phyloP scores from a whole-genome alignment of 64 coral and sea anemone species.

The Acropora tenuis region DNA sequence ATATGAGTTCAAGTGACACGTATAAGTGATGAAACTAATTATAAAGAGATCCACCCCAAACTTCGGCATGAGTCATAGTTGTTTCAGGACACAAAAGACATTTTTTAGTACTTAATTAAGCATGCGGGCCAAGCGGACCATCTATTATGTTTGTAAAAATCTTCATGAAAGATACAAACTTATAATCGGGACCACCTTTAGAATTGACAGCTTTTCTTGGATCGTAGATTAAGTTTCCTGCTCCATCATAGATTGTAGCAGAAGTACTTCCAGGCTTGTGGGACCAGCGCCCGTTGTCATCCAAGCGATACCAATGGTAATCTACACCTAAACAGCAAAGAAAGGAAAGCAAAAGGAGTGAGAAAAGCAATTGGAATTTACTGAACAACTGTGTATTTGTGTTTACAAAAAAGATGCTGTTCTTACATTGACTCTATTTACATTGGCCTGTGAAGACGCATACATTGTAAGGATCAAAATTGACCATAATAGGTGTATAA shows the following conservation, averaged over 20 bases:
- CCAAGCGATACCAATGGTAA: constrained; percentile 44
- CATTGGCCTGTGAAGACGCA: not conserved
- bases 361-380: not conserved
- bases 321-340: not conserved
- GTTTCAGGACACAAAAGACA: too few relatives aligned
- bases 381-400: not conserved
- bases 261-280: not conserved
- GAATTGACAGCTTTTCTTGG: constrained; percentile 8
- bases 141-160: constrained; percentile 28
- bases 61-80: too few relatives aligned
- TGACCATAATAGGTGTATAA: not conserved
- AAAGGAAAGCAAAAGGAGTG: not conserved
- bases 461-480: not conserved
- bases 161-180: constrained; percentile 35
- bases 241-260: not conserved
- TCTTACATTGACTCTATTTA: not conserved
- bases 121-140: not conserved
- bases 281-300: not conserved
- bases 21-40: too few relatives aligned
- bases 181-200: not conserved
- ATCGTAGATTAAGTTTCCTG: not conserved
- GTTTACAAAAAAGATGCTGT: not conserved
- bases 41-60: too few relatives aligned
- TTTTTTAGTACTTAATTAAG: too few relatives aligned
- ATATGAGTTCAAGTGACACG: too few relatives aligned